Conservation (phyloP, 2,797 vertebrate genomes). For the Acipenser ruthenus region DNA sequence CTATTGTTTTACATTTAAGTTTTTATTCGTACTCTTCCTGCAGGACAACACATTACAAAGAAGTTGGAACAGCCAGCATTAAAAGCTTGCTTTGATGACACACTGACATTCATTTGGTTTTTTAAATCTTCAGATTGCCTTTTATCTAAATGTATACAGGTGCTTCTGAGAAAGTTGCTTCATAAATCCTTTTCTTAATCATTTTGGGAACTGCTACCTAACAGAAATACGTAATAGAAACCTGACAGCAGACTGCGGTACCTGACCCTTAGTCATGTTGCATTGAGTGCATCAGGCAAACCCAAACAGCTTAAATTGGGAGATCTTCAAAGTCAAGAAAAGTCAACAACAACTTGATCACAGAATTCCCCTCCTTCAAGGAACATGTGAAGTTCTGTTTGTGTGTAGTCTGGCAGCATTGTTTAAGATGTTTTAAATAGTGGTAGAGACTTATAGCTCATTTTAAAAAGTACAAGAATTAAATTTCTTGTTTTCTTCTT, state of each 20-base stretch:
- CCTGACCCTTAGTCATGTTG: background rate
- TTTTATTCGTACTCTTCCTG: too few relatives aligned
- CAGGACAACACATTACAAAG: too few relatives aligned
- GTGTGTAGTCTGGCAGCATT: too few relatives aligned
- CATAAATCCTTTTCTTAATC: background rate
- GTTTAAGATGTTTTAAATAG: too few relatives aligned
- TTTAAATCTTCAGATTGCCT: constrained; percentile 2
- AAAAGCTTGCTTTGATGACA: constrained; percentile 7
- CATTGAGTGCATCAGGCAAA: background rate
- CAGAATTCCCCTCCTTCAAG: background rate
- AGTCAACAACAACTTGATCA: background rate
- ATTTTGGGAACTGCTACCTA: background rate
- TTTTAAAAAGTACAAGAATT: too few relatives aligned
- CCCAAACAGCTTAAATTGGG: background rate
- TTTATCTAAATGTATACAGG: constrained; percentile 12
- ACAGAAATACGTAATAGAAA: constrained; percentile 1
- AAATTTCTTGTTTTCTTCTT: too few relatives aligned
- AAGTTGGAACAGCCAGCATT: background rate
- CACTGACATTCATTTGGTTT: constrained; percentile 3
- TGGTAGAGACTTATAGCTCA: too few relatives aligned
- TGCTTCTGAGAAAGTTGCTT: background rate
- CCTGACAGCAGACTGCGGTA: constrained; percentile 9
- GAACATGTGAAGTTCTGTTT: too few relatives aligned
- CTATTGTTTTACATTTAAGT: too few relatives aligned
- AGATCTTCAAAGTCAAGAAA: background rate